Evolutionary conservation across 2,888 invertebrate species (phyloP), one percentile per base, ranked within the genome.

Genomic region (Nyleta sp.): DNA sequence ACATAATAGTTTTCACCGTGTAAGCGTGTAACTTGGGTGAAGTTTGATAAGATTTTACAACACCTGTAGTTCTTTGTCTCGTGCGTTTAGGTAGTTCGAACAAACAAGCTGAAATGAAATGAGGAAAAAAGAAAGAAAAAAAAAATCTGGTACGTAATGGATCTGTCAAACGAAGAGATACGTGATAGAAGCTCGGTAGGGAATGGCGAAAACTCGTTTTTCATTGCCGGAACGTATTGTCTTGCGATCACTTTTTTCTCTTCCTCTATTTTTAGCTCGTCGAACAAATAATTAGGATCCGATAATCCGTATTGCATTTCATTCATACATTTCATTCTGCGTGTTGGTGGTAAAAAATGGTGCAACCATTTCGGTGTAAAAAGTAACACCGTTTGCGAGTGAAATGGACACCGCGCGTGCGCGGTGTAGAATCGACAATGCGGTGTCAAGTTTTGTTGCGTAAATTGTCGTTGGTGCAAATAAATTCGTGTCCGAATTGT

Each of bases 151-250:
- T 28, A 57, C 11, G 57, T 28, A 57, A 57, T 57, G 42, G 42
- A 42, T 42, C 57, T 57, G 42, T 57, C 55, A 55, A 55, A 55
- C 55, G 38, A 24, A 1, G 53, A 55, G 38, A 40, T 55, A 55
- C 24, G 40, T 40, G 40, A 55, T 55, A 55, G 42, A 24, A 42
- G 28, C 28, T 42, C 28, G 13, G 57, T 57, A 13, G 57, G 22
- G 8, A 57, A 57, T 42, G 28, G 42, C 17, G 28, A 31, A 42
- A 42, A 42, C 57, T 57, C 57, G 42, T 57, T 57, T 57, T 57
- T 57, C 57, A 57, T 31, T 28, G 42, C 11, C 18, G 10, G 17
- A 33, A 35, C 31, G 52, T 33, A 53, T 35, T 53, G 18, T 48
- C 24, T 48, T 24, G 24, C 5, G 11, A 48, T 24, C 48, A 24